Base-by-base conservation (phyloP, 2,888 invertebrate genomes). In the Asteroscopus sphinx region DNA sequence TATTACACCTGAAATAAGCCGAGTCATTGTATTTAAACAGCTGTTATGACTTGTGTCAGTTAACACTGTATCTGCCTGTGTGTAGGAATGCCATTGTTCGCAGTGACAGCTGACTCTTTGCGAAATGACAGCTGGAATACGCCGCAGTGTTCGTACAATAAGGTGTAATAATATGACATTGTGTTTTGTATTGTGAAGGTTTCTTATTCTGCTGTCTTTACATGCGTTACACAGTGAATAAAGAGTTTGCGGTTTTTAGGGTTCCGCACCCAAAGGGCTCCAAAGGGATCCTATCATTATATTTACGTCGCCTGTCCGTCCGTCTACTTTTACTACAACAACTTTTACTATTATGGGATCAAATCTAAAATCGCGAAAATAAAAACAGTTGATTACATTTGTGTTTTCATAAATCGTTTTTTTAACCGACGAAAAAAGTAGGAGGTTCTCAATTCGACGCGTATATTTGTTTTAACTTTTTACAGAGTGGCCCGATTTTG, bases 91-190 rank as follows among this genome's bases (percentile, higher is more conserved):
- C 46, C 58, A 61, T 74, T 74, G 74, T 73, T 47, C 30, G 16
- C 13, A 54, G 1, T 73, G 77, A 74, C 73, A 76, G 74, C 70
- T 69, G 66, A 61, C 59, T 69, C 59, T 54, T 42, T 56, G 63
- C 37, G 28, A 60, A 76, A 62, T 66, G 73, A 73, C 76, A 76
- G 73, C 33, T 37, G 70, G 59, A 65, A 73, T 76, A 73, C 73
- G 39, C 47, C 7, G 12, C 32, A 35, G 60, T 59, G 28, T 47
- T 46, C 26, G 42, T 42, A 61, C 65, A 65, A 65, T 47, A 59
- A 59, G 48, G 51, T 60, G 47, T 59, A 53, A 66, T 66, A 66
- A 57, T 66, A 66, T 65, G 51, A 45, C 46, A 65, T 65, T 67
- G 66, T 57, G 32, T 70, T 40, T 15, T 49, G 33, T 57, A 69